Evolutionary conservation across 2,797 vertebrate species (phyloP), one percentile per base, ranked within the genome.

Genomic region (Melanogrammus aeglefinus): DNA sequence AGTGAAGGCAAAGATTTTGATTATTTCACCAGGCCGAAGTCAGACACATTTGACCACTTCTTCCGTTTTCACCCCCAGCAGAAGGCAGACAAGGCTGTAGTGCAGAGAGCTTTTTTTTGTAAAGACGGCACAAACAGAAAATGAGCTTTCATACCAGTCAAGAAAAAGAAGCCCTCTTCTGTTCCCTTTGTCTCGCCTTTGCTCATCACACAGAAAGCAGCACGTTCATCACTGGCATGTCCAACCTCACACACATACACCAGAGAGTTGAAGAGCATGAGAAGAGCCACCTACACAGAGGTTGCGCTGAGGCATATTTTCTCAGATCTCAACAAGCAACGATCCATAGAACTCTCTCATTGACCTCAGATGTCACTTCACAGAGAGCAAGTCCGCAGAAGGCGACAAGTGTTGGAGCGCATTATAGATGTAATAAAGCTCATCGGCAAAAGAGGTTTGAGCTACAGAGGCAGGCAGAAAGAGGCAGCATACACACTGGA

Each of bases 291-390:
- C 7, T 44, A 9, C 41, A 9, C 41, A 44, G 24, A 75, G 24
- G 4, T 75, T 72, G 78, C 57, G 74, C 78, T 51, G 74, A 79
- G 3, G 74, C 78, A 72, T 82, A 74, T 39, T 79, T 82, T 70
- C 47, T 79, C 75, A 77, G 41, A 72, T 75, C 74, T 12, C 27
- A 71, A n/a, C 7, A 14, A 66, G 38, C 79, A 18, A 18, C 57
- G 78, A 57, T 72, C n/a, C 18, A n/a, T n/a, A 24, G 18, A 21
- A 74, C 70, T 6, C 3, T 31, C 1, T 31, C 31, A 31, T 31
- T 1, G 31, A 31, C 31, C 31, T 31, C 77, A 79, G 33, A 57
- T 75, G 72, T 79, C 77, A 33, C 31, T 41, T 41, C 81, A 77
- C 63, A 2, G 44, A 63, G 27, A 74, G 57, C 71, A 72, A 31